Conservation (phyloP, 2,797 vertebrate species). For the Chiloscyllium punctatum region DNA sequence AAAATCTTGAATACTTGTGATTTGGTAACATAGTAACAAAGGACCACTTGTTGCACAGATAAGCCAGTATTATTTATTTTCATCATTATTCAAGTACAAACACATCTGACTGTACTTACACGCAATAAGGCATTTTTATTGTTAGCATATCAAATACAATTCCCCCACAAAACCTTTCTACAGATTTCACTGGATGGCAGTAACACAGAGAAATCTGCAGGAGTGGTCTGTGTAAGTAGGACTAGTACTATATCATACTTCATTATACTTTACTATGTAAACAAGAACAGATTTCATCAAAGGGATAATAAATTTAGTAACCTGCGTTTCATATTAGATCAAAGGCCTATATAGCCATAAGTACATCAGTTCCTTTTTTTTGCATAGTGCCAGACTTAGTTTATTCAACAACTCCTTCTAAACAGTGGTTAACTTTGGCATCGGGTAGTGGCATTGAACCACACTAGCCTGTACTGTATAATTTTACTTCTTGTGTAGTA, state of each 20-base stretch:
- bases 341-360: conserved; percentile 18
- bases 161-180: neutral
- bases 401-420: neutral
- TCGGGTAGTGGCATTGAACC: conserved; percentile 17
- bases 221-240: neutral
- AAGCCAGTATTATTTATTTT: conserved; percentile 37
- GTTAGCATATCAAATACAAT: conserved; percentile 34
- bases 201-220: conserved; percentile 18
- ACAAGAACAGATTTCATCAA: conserved; percentile 34
- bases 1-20: neutral
- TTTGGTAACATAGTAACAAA: neutral
- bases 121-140: conserved; percentile 27
- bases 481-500: neutral
- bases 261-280: conserved; percentile 8
- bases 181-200: neutral
- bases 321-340: neutral
- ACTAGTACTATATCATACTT: conserved; percentile 24
- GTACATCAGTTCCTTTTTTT: conserved; percentile 18
- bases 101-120: conserved; percentile 32
- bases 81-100: conserved; percentile 39
- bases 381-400: conserved; percentile 13
- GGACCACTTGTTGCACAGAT: conserved; percentile 27
- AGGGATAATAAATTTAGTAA: conserved; percentile 31
- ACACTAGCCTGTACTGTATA: neutral
- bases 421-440: conserved; percentile 36